A percentile compares a stretch with the other conserved stretches of the same genome.
Conservation (phyloP, 2,797 vertebrate species). For the Ibycter americanus region DNA sequence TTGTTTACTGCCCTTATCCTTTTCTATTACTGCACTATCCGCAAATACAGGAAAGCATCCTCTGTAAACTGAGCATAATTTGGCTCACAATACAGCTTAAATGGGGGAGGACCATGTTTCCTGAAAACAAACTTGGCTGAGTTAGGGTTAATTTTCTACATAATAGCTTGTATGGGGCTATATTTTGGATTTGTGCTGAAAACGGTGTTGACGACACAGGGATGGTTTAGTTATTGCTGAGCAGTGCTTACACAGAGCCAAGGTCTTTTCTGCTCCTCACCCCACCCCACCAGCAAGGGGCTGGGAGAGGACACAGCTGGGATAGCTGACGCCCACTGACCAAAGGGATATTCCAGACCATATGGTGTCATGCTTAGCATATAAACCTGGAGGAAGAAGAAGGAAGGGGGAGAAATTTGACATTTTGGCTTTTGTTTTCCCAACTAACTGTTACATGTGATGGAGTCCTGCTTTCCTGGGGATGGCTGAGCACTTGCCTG, state of each 20-base stretch:
- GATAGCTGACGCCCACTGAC: background rate
- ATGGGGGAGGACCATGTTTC: background rate
- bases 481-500: background rate
- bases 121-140: background rate
- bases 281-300: background rate
- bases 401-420: background rate
- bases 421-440: background rate
- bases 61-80: background rate
- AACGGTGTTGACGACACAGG: too few relatives aligned
- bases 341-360: background rate
- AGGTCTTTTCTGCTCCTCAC: background rate
- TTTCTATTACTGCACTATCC: background rate
- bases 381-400: background rate
- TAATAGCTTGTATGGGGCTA: background rate
- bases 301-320: background rate
- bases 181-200: background rate
- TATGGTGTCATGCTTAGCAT: background rate
- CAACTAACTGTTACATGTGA: background rate
- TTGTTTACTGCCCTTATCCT: background rate
- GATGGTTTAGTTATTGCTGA: background rate
- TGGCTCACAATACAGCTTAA: background rate
- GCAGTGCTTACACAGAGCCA: background rate
- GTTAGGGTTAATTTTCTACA: background rate
- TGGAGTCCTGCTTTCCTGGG: background rate
- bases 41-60: background rate